Conservation (phyloP, 2,888 invertebrate species). For the Panzeria rudis region DNA sequence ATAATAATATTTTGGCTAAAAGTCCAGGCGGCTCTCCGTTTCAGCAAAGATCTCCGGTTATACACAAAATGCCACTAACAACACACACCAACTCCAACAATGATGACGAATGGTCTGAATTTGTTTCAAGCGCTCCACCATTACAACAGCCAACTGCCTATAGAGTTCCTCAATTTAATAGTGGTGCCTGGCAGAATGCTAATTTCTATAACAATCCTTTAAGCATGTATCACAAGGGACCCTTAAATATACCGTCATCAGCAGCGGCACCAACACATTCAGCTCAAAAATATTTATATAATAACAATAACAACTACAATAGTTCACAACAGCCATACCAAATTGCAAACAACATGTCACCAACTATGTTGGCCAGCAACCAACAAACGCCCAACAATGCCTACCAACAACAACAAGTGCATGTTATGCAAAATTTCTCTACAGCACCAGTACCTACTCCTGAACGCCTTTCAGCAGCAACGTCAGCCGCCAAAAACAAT, state of each 20-base stretch:
- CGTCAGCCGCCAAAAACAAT: slow-evolving; percentile 59
- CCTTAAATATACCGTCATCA: slow-evolving; percentile 55
- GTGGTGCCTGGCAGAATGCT: slow-evolving; percentile 82
- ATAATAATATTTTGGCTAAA: slow-evolving; percentile 55
- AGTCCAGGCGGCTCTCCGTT: slow-evolving; percentile 56
- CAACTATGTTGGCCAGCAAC: slow-evolving; percentile 43
- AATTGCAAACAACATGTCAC: slow-evolving; percentile 60
- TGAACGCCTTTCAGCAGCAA: slow-evolving; percentile 58
- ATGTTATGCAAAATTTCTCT: slow-evolving; percentile 82
- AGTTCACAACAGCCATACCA: slow-evolving; percentile 60
- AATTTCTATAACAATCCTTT: slow-evolving; percentile 82
- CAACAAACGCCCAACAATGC: slow-evolving; percentile 73
- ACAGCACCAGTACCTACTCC: slow-evolving; percentile 76
- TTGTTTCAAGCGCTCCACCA: slow-evolving; percentile 84
- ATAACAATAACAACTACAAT: slow-evolving; percentile 69
- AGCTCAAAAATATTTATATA: slow-evolving; percentile 53
- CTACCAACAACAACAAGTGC: slow-evolving; percentile 79
- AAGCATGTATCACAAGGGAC: slow-evolving; percentile 80
- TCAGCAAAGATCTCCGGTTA: slow-evolving; percentile 63
- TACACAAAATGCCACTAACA: slow-evolving; percentile 21
- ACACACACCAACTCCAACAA: slow-evolving; percentile 52
- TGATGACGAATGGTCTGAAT: slow-evolving; percentile 86
- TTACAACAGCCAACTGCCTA: slow-evolving; percentile 73
- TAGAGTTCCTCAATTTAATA: slow-evolving; percentile 80
- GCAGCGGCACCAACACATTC: slow-evolving; percentile 57